Base-by-base conservation (phyloP, 1,140 invertebrate species). In the Liolophura sinensis region DNA sequence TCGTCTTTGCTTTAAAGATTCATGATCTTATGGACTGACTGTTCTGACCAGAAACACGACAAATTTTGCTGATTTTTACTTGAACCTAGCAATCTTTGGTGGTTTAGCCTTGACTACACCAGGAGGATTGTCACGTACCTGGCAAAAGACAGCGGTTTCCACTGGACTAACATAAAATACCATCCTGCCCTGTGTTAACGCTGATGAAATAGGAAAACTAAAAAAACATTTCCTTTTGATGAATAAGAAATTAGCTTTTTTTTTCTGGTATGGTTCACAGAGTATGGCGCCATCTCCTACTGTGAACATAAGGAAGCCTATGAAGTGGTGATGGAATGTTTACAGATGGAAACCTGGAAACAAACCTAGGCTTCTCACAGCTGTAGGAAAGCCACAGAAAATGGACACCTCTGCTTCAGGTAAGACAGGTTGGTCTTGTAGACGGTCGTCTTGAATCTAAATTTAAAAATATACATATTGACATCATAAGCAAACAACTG, bases 221-320 rank as follows among this genome's bases (percentile, higher is more conserved):
- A 0, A 20, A 58, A 58, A 25, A 20, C 20, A 51, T 51, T 51
- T 51, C 50, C 20, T 51, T 20, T 20, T 51, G 15, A 51, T 51
- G 15, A 20, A 16, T 51, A 20, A 16, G 1, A 20, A 15, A 16
- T 51, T 51, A 20, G n/a, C 15, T 54, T 54, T 54, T 9, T 11
- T 9, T 54, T 54, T 54, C 15, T 7, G 9, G 51, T 9, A 20
- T 65, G 51, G 62, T 52, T 67, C 60, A 15, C 64, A 75, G 74
- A 64, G 64, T 22, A 49, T 73, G 40, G 75, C 73, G 0, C 76
- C 82, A 12, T 85, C 84, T 9, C 84, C 85, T 0, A 86, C 85
- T 18, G 80, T 85, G 11, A 81, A 83, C 68, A 86, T 80, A 5
- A 78, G 60, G 79, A 84, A 68, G 85, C 84, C 1, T 56, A 83